Percentiles rank a stretch among this genome's conserved stretches.
Conservation (phyloP, 2,797 vertebrate species). For the Chrosomus eos region DNA sequence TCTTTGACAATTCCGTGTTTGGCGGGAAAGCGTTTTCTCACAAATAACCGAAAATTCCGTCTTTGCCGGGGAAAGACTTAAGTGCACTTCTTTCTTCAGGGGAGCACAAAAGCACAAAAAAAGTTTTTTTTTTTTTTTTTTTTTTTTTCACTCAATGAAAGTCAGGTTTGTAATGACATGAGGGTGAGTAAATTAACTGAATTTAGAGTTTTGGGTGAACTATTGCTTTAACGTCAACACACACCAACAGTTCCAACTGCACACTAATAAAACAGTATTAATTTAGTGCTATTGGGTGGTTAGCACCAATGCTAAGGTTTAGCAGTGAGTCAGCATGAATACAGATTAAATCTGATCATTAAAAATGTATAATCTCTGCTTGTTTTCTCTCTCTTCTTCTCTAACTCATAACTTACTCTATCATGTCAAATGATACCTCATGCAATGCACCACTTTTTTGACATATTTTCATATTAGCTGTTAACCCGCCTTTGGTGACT, state of each 20-base stretch:
- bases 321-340: constrained; percentile 46
- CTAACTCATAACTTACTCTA: background rate
- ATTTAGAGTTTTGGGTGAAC: too few relatives aligned
- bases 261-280: background rate
- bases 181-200: too few relatives aligned
- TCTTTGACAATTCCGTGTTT: too few relatives aligned
- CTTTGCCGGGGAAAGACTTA: too few relatives aligned
- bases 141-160: too few relatives aligned
- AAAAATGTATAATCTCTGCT: background rate
- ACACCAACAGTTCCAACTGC: background rate
- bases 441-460: background rate
- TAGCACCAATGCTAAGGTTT: constrained; percentile 15
- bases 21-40: too few relatives aligned
- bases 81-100: too few relatives aligned
- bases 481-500: constrained; percentile 7
- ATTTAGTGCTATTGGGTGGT: constrained; percentile 5
- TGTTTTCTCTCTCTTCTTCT: background rate
- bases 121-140: too few relatives aligned
- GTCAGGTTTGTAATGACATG: too few relatives aligned
- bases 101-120: too few relatives aligned
- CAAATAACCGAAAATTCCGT: too few relatives aligned
- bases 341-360: constrained; percentile 40
- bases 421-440: background rate
- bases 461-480: constrained; percentile 20
- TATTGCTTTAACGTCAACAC: background rate